Percentiles rank a stretch among this genome's conserved stretches.
Evolutionary conservation across 2,888 invertebrate species (phyloP).

Genomic region (Campopleginae sp.): DNA sequence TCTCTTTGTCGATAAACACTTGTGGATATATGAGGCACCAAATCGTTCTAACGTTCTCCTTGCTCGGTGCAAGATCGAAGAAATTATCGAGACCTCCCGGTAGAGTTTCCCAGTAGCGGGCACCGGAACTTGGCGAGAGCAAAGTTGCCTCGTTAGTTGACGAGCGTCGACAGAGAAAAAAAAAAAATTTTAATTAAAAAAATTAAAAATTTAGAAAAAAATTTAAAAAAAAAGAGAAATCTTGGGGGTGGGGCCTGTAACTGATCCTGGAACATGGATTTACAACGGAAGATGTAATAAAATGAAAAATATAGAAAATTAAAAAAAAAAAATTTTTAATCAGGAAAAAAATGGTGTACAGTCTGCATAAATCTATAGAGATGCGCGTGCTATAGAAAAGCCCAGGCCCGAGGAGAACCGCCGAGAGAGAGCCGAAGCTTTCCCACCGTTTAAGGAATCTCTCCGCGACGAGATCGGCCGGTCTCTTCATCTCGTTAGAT

Average conservation of each 20-base stretch:
- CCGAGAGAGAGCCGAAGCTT: conserved; percentile 52
- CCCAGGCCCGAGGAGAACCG: background rate
- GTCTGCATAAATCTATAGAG: background rate
- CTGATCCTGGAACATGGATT: too few species aligned
- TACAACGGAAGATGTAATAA: too few species aligned
- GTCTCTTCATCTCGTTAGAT: conserved; percentile 72
- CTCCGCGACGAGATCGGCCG: conserved; percentile 45
- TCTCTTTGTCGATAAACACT: conserved; percentile 35
- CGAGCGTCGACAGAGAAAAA: background rate
- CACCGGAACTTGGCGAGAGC: conserved; percentile 52
- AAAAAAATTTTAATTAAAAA: too few species aligned
- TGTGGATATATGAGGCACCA: conserved; percentile 4
- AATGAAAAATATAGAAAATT: too few species aligned
- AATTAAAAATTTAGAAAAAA: too few species aligned
- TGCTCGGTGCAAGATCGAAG: conserved; percentile 52
- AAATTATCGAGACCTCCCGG: conserved; percentile 51
- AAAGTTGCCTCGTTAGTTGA: conserved; percentile 52
- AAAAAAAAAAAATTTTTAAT: too few species aligned
- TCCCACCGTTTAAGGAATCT: conserved; percentile 69
- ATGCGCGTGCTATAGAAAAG: background rate
- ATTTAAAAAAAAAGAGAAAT: background rate
- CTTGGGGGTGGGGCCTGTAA: too few species aligned
- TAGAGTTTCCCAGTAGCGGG: conserved; percentile 33
- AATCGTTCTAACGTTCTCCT: conserved; percentile 5
- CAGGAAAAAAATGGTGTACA: background rate